Conservation (phyloP, 2,888 invertebrate species). For the Galeruca laticollis region DNA sequence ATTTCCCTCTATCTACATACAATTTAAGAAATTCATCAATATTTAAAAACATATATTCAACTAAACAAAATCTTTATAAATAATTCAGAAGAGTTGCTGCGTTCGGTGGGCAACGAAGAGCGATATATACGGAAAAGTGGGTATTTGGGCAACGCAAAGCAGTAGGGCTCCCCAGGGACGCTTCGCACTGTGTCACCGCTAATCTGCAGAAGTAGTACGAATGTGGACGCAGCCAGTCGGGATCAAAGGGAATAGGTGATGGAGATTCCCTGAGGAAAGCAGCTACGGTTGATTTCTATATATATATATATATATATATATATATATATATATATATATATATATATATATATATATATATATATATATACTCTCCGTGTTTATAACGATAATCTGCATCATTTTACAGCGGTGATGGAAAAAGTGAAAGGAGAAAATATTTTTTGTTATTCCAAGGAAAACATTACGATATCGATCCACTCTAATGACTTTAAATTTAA, state of each 20-base stretch:
- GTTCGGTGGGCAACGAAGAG: neutral
- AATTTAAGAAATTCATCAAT: neutral
- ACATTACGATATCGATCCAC: neutral
- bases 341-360: no score
- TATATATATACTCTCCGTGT: neutral
- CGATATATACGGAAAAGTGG: constrained; percentile 4
- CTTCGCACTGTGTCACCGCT: constrained; percentile 55
- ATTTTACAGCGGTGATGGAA: constrained; percentile 4
- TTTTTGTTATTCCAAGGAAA: neutral
- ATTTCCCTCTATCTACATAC: no score
- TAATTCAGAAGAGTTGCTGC: neutral
- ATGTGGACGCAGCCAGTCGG: constrained; percentile 42
- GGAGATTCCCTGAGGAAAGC: constrained; percentile 46
- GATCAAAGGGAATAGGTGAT: constrained; percentile 55
- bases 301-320: no score
- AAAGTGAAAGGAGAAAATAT: neutral
- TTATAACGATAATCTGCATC: constrained; percentile 4
- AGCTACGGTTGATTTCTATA: neutral
- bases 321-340: no score
- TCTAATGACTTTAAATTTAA: no score
- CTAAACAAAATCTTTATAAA: constrained; percentile 11
- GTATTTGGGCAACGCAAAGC: constrained; percentile 14
- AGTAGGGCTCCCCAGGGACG: constrained; percentile 38
- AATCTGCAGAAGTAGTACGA: constrained; percentile 54
- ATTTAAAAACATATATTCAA: neutral